Evolutionary conservation across 2,888 invertebrate species (phyloP), one percentile per base, ranked within the genome.

Genomic region (Eupeodes luniger): DNA sequence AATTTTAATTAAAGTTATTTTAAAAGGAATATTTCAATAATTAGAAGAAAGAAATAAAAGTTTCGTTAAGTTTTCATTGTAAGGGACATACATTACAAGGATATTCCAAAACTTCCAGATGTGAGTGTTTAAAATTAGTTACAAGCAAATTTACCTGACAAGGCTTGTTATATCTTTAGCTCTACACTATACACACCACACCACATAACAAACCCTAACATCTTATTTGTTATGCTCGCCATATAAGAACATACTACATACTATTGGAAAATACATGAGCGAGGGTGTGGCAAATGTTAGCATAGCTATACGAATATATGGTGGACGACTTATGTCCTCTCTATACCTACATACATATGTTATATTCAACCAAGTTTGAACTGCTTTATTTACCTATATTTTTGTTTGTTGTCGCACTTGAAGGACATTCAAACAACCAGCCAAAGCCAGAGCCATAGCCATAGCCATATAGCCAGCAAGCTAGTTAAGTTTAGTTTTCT

Each of bases 371-470:
- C 69, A 44, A 40, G 36, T 61, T 61, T 86, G 51, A 69, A 69
- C 69, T 59, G 75, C 51, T 86, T 55, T 79, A 86, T 86, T 81
- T 76, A 66, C 36, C 70, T 61, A 44, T 59, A 61, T 67, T 66
- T 57, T 69, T 67, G 69, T 78, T 79, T 59, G 51, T 66, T 76
- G 59, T 67, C 72, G 51, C 76, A 70, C 79, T 76, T 72, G 72
- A 79, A 87, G 82, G 83, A 72, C 80, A 9, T 47, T 51, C 72
- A 67, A 40, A 69, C 9, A 61, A 66, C 57, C 44, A 66, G 59
- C 59, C 34, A 36, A 27, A 27, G 27, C 19, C 19, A 19, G 19
- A 19, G 19, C 19, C 19, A 1, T n/a, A 19, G 19, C 27, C 27
- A 27, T 27, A 27, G 27, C 27, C 72, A 67, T 40, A 61, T 40